Evolutionary conservation across 92 coral and sea anemone genomes (phyloP), one percentile per base, ranked within the genome.

Genomic region (Montipora capitata): DNA sequence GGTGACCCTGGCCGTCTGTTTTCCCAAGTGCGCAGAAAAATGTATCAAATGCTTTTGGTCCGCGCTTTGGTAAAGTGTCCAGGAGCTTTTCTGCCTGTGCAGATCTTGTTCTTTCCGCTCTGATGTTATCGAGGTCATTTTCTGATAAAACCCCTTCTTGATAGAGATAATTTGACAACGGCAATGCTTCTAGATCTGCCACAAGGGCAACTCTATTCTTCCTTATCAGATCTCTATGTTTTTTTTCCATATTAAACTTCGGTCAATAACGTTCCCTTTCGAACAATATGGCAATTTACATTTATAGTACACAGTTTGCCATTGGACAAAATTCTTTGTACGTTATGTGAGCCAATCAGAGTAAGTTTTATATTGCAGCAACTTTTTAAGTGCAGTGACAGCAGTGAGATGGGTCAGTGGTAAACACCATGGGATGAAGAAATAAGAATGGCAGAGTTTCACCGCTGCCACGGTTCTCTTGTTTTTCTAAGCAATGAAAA

Each of bases 361-460:
- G 61, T n/a, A 61, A 15, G 52, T 52, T 40, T 81, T 38, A 81
- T 40, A 40, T 68, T 11, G 20, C 11, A 4, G 41, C 27, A 27
- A 11, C 8, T 3, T 8, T 27, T 27, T 27, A 39, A 7, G 14
- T 7, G 16, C n/a, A 4, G 17, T 45, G 52, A 48, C 10, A 5
- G 6, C 52, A 48, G 52, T 5, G 6, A 5, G 35, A 7, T 7
- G 38, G 87, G 87, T 79, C 95, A 92, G 95, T 88, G 95, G 95
- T 80, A 44, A 68, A 52, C 87, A 45, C 72, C 81, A 74, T 62
- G 76, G 66, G 78, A 38, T 35, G 76, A 42, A 81, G 72, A 10
- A 66, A 82, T 76, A 58, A 68, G 40, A 90, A 93, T 96, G 95
- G 98, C 98, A 87, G 98, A 93, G 74, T 98, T 98, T 88, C 98